A percentile compares a stretch with the other conserved stretches of the same genome.
Conservation (phyloP, 2,797 vertebrate species). For the Schizopygopsis pylzovi region DNA sequence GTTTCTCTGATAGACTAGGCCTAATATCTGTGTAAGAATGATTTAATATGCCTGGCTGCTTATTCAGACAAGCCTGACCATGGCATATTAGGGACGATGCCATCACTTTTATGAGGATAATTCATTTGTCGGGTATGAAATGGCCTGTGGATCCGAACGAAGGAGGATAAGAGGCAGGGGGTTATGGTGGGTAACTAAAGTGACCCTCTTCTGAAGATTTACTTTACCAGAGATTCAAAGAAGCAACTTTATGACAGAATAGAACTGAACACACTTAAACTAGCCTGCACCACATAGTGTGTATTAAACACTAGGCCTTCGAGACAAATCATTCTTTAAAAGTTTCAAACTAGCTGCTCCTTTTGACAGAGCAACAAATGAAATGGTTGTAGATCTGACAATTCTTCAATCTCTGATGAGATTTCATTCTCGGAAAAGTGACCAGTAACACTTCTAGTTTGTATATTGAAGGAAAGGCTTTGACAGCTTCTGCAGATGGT, state of each 20-base stretch:
- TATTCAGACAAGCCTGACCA: slow-evolving; percentile 60
- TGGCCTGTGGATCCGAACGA: slow-evolving; percentile 50
- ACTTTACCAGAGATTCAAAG: slow-evolving; percentile 30
- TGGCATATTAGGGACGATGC: slow-evolving; percentile 57
- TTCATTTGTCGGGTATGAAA: slow-evolving; percentile 61
- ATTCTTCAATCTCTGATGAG: not conserved
- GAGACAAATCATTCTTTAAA: not conserved
- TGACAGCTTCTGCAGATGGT: slow-evolving; percentile 8
- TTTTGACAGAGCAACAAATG: not conserved
- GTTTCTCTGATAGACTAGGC: slow-evolving; percentile 37
- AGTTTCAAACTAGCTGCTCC: not conserved
- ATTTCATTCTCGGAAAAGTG: not conserved
- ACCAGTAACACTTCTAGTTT: slow-evolving; percentile 3
- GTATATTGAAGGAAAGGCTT: not conserved
- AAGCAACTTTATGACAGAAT: slow-evolving; percentile 30
- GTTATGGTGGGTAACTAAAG: slow-evolving; percentile 54
- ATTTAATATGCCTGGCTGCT: slow-evolving; percentile 59
- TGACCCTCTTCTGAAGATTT: slow-evolving; percentile 54
- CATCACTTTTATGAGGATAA: slow-evolving; percentile 60
- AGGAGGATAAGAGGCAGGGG: slow-evolving; percentile 28
- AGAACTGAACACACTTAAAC: slow-evolving; percentile 14
- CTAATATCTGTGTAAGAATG: slow-evolving; percentile 56
- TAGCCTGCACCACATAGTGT: slow-evolving; percentile 2
- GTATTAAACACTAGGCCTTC: slow-evolving; percentile 7
- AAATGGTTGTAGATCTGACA: not conserved